Percentiles rank a stretch among this genome's conserved stretches.
Conservation (phyloP, 2,113 vertebrate genomes). For the Lathamus discolor region DNA sequence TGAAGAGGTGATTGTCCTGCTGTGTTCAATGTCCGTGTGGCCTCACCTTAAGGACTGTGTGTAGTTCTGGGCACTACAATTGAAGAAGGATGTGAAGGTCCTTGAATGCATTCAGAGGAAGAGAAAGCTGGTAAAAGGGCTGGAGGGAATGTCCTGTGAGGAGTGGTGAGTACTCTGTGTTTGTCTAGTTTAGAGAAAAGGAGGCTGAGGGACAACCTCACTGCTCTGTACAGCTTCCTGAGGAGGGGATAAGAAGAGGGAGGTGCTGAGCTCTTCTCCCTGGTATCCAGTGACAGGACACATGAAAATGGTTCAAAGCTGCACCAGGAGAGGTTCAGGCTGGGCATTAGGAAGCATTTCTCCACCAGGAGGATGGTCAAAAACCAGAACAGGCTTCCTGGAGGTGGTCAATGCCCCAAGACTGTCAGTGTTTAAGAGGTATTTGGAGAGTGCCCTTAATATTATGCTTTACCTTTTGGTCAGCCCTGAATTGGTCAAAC, state of each 20-base stretch:
- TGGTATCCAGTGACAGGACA: neutral
- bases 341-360: neutral
- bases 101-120: neutral
- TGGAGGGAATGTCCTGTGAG: neutral
- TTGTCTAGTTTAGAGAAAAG: neutral
- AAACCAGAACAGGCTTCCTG: neutral
- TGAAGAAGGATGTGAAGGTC: neutral
- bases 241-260: neutral
- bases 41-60: neutral
- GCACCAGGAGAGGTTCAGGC: neutral
- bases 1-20: neutral
- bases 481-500: neutral
- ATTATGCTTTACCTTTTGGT: neutral
- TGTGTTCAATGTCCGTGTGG: neutral
- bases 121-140: neutral
- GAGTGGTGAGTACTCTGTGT: neutral
- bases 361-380: neutral
- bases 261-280: neutral
- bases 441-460: neutral
- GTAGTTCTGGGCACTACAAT: neutral
- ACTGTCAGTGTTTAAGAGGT: neutral
- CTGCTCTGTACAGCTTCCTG: neutral
- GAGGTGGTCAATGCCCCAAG: neutral
- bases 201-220: neutral
- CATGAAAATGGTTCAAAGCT: neutral